These are phyloP conservation scores for Tetraodon nigroviridis DNA, from an alignment of 2,113 vertebrate species.

Conservation along the genomic window DNA sequence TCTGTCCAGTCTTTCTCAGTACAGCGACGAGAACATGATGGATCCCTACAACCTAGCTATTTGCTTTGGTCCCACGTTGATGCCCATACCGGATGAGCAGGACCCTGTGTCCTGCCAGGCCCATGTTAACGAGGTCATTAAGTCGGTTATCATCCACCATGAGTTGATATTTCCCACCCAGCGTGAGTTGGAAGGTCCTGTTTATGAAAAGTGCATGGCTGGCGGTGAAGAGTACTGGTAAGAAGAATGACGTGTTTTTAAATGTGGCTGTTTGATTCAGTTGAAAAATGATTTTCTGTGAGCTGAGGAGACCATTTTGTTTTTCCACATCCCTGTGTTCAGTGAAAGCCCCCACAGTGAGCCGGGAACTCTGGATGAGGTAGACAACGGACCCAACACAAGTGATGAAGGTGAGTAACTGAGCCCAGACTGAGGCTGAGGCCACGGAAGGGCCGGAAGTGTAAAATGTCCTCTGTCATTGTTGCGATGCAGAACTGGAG, in stretches of 20 bases:
- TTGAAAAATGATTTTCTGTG: background rate
- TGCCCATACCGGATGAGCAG: constrained; percentile 96
- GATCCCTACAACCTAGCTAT: constrained; percentile 98
- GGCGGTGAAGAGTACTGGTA: constrained; percentile 98
- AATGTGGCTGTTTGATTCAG: background rate
- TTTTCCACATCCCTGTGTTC: background rate
- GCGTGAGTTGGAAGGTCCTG: constrained; percentile 89
- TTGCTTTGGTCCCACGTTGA: constrained; percentile 97
- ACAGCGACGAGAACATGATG: constrained; percentile 99
- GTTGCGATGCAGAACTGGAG: constrained; percentile 80
- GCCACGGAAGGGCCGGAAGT: constrained; percentile 4
- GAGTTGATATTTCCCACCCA: constrained; percentile 91
- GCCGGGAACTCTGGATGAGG: constrained; percentile 89
- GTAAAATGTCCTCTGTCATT: background rate
- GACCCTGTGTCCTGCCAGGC: constrained; percentile 96
- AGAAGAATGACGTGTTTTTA: constrained; percentile 52
- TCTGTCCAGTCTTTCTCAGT: constrained; percentile 86
- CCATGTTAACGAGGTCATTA: constrained; percentile 98
- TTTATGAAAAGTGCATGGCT: constrained; percentile 98
- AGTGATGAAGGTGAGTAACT: constrained; percentile 87
- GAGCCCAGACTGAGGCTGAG: background rate
- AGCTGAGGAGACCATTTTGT: background rate
- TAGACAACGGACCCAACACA: constrained; percentile 91
- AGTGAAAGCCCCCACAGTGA: constrained; percentile 96
- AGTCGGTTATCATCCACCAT: constrained; percentile 92